Evolutionary conservation across 1,140 invertebrate species (phyloP), one percentile per base, ranked within the genome.

Genomic region (Bilobella aurantiaca): DNA sequence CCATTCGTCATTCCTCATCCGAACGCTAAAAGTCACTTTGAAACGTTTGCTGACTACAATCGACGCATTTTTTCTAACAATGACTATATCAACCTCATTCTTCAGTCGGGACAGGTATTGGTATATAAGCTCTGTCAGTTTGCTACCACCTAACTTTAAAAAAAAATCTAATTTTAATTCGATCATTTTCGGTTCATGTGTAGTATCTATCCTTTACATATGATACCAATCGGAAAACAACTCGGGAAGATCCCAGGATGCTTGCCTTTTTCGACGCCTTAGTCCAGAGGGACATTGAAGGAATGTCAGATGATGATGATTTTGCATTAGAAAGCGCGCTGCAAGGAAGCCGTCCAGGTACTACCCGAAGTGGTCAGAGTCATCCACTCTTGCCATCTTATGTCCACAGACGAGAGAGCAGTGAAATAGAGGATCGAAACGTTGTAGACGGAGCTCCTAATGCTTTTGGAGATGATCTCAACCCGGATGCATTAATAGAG

Each of bases 181-280:
- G n/a, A n/a, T n/a, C n/a, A n/a, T n/a, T 27, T 42, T 62, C 29
- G 30, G 37, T 23, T 12, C 21, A 21, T n/a, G 75, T 74, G 23
- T 78, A 87, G 80, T 83, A 87, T 66, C 86, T 88, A 78, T 85
- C 86, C 0, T 85, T 70, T 21, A 68, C 64, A 25, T 70, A 87
- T 74, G 88, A 90, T 76, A 61, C 42, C 27, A 87, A 86, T 70
- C 84, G 89, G 67, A 86, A 91, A 70, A 93, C 88, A 3, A 91
- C 86, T 0, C 83, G 85, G 46, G 93, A 96, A 79, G 93, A 96
- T 79, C 87, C 90, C 1, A 82, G 90, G 56, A 96, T 96, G 93
- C 90, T 96, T 86, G 93, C 93, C 25, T 96, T 96, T 77, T 96
- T 96, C 74, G 93, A 96, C 79, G 92, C 90, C 2, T 77, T 96